Conservation (phyloP, 1,140 invertebrate genomes). For the Drosophila bocqueti region DNA sequence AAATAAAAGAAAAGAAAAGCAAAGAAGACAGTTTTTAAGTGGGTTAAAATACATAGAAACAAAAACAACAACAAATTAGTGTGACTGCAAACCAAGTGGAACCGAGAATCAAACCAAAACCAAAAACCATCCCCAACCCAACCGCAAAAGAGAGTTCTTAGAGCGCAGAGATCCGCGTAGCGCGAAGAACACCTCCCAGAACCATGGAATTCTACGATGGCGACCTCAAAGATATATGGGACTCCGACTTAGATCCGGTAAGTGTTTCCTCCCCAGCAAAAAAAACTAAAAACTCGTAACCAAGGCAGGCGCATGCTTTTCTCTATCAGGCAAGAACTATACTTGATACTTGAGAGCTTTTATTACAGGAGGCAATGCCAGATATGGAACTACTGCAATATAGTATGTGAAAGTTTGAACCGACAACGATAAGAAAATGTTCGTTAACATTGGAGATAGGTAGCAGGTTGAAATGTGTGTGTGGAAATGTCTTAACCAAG, state of each 20-base stretch:
- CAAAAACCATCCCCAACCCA: constrained; percentile 30
- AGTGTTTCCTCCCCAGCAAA: constrained; percentile 82
- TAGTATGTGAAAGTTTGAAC: constrained; percentile 34
- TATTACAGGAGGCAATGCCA: constrained; percentile 41
- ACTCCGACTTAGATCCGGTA: constrained; percentile 91
- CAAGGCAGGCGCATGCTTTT: neutral
- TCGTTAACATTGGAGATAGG: constrained; percentile 12
- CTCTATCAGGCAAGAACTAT: constrained; percentile 29
- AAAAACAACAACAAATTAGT: constrained; percentile 50
- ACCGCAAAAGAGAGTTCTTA: constrained; percentile 58
- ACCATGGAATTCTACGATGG: constrained; percentile 90
- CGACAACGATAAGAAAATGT: constrained; percentile 42
- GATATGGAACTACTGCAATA: constrained; percentile 20
- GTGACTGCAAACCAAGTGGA: constrained; percentile 74
- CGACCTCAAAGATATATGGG: constrained; percentile 91
- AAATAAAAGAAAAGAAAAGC: constrained; percentile 3
- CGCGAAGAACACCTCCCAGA: constrained; percentile 42
- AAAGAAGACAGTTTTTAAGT: constrained; percentile 49
- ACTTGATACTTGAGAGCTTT: constrained; percentile 50
- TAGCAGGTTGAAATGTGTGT: neutral
- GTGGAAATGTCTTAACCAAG: constrained; percentile 12
- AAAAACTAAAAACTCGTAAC: neutral
- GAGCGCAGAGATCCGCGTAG: constrained; percentile 49
- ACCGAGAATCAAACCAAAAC: constrained; percentile 53
- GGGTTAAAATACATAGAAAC: constrained; percentile 54